Conservation (phyloP, 2,797 vertebrate genomes). For the Heterohyrax brucei region DNA sequence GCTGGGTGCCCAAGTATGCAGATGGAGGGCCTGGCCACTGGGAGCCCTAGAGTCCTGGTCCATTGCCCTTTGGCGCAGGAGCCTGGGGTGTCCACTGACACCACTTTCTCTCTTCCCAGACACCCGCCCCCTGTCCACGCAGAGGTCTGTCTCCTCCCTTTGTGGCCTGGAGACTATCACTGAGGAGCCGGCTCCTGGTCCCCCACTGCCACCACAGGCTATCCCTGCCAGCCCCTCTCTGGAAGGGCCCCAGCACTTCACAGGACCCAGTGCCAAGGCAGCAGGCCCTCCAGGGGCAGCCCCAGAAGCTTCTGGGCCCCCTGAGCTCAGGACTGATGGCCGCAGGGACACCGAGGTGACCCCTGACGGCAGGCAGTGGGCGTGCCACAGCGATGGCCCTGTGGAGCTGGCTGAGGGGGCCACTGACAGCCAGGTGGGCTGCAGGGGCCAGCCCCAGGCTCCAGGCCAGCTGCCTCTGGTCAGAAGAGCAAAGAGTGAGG, state of each 20-base stretch:
- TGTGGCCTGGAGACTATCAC: slow-evolving; percentile 93
- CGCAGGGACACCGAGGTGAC: not conserved
- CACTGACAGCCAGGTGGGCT: not conserved
- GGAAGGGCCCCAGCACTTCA: slow-evolving; percentile 79
- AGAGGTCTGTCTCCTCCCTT: slow-evolving; percentile 91
- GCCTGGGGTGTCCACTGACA: not conserved
- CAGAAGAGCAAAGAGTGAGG: slow-evolving; percentile 92
- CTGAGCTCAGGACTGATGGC: slow-evolving; percentile 61
- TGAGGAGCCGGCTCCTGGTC: slow-evolving; percentile 90
- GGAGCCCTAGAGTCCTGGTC: not conserved
- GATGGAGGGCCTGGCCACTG: not conserved
- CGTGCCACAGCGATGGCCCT: not conserved
- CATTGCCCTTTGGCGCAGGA: not conserved
- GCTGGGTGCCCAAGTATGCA: not conserved
- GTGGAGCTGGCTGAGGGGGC: fast-evolving
- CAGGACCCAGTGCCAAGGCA: slow-evolving; percentile 26
- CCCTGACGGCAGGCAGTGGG: not conserved
- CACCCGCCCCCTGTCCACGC: slow-evolving; percentile 88
- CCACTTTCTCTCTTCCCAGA: slow-evolving; percentile 84
- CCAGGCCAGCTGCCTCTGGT: slow-evolving; percentile 73
- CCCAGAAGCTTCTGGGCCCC: not conserved
- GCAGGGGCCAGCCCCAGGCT: slow-evolving; percentile 16
- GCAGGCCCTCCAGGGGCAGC: not conserved
- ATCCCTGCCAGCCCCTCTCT: slow-evolving; percentile 80
- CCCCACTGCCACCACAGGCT: slow-evolving; percentile 76